Percentiles rank a stretch among this genome's conserved stretches.
phyloP scores from a whole-genome alignment of 2,113 vertebrate genomes.

The Hippocampus comes region DNA sequence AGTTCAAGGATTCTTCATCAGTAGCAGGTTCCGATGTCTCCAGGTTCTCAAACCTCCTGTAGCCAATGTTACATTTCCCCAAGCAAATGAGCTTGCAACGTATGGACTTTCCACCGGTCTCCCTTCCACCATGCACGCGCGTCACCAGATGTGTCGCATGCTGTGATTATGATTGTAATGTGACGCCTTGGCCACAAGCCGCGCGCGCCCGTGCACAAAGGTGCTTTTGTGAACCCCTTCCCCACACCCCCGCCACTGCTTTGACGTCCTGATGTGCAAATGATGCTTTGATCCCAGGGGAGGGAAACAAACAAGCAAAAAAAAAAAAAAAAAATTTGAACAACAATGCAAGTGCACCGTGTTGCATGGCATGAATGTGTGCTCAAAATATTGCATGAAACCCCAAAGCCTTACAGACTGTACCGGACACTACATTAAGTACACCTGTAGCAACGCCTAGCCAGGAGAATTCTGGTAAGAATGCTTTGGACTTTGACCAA shows the following conservation, averaged over 20 bases:
- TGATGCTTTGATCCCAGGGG: slow-evolving; percentile 60
- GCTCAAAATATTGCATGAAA: slow-evolving; percentile 51
- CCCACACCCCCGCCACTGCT: slow-evolving; percentile 17
- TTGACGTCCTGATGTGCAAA: slow-evolving; percentile 70
- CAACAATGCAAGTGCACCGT: slow-evolving; percentile 3
- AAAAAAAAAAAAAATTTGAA: not conserved
- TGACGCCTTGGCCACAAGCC: slow-evolving; percentile 1
- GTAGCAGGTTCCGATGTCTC: slow-evolving; percentile 32
- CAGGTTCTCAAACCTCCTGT: not conserved
- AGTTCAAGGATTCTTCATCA: not conserved
- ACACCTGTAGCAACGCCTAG: not conserved
- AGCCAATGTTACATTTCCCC: not conserved
- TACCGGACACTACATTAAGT: not conserved
- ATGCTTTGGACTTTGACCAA: too few species aligned
- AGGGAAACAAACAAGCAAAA: slow-evolving; percentile 19
- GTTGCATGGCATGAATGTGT: slow-evolving; percentile 39
- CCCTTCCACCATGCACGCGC: not conserved
- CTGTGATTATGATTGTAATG: slow-evolving; percentile 35
- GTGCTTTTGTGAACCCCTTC: slow-evolving; percentile 46
- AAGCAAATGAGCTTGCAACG: not conserved
- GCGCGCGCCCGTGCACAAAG: slow-evolving; percentile 30
- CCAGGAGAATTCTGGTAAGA: not conserved
- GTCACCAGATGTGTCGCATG: slow-evolving; percentile 14
- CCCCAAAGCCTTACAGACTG: slow-evolving; percentile 66
- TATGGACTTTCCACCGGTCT: not conserved